Evolutionary conservation across 2,888 invertebrate genomes (phyloP).

Genomic region (Cantharis rustica): DNA sequence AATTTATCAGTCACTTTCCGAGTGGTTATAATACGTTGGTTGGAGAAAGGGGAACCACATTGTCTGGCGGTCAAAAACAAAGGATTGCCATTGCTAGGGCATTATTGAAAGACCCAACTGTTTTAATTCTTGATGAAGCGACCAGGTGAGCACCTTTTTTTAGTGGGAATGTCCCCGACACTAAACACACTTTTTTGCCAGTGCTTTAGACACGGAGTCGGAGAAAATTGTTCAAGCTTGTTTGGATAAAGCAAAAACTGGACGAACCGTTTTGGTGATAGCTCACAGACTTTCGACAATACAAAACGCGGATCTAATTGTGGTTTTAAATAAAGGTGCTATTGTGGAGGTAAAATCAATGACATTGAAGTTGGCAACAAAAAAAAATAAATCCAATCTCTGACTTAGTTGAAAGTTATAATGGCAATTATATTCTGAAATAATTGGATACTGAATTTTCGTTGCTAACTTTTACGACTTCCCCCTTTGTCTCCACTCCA

Average conservation of each 20-base stretch:
- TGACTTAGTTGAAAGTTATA: too few species aligned
- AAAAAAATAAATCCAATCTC: too few species aligned
- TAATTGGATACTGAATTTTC: not conserved
- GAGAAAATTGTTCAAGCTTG: slow-evolving; percentile 90
- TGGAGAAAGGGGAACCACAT: slow-evolving; percentile 88
- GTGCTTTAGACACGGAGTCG: slow-evolving; percentile 91
- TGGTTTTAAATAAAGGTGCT: slow-evolving; percentile 82
- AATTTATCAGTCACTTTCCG: slow-evolving; percentile 84
- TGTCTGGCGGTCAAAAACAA: slow-evolving; percentile 95
- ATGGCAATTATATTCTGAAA: too few species aligned
- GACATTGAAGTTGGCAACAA: not conserved
- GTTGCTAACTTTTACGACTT: not conserved
- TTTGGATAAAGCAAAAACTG: slow-evolving; percentile 79
- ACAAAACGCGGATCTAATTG: slow-evolving; percentile 88
- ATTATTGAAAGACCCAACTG: slow-evolving; percentile 85
- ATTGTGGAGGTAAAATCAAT: slow-evolving; percentile 74
- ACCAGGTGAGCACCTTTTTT: slow-evolving; percentile 68
- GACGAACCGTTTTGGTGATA: slow-evolving; percentile 92
- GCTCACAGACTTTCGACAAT: slow-evolving; percentile 94
- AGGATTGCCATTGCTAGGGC: slow-evolving; percentile 94
- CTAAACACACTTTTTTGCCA: slow-evolving; percentile 51
- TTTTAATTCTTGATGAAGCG: slow-evolving; percentile 91
- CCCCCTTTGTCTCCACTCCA: too few species aligned
- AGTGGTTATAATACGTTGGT: slow-evolving; percentile 82
- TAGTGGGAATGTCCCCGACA: not conserved